Base-by-base conservation (phyloP, 2,113 vertebrate species). In the Pycnonotus jocosus region DNA sequence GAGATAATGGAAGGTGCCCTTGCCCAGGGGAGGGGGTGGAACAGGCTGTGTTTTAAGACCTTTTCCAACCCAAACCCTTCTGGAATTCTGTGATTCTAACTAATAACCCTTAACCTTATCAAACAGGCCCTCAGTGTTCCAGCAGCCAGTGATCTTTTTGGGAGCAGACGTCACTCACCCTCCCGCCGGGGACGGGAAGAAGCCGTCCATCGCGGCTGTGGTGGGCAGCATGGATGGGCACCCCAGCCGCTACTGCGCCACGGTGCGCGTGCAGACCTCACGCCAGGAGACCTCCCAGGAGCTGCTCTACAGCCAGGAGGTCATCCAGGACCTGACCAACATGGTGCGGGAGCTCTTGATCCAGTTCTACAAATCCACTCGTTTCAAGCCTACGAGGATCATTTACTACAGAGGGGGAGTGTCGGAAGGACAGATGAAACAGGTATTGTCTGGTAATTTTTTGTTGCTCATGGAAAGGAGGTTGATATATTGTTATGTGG, bases 201-300 rank as follows among this genome's bases (percentile, higher is more conserved):
- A 99, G 90, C 99, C 99, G 1, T 99, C 99, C 66, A 99, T 99
- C 4, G 99, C 99, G 0, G 99, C 99, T 1, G 99, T 99, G 73
- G 99, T 99, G 45, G 99, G 99, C 95, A 99, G 99, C 97, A 99
- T 99, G 99, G 99, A 99, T 2, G 99, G 99, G 5, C 99, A 99
- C 84, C 99, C 99, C 22, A 99, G 99, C 96, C 98, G 99, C 12
- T 99, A 99, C 97, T 99, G 99, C 3, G 99, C 99, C 42, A 99
- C 99, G 0, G 99, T 99, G 60, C 98, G 99, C 6, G 99, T 99
- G 85, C 99, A 99, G 97, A 99, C 99, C 3, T 99, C 99, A 2
- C 98, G 99, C 13, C 99, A 99, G 95, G 99, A 99, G 91, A 98
- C 99, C 57, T 99, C 99, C 60, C 99, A 99, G 97, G 99, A 99